Conservation (phyloP, 2,113 vertebrate species). For the Macaca nemestrina region DNA sequence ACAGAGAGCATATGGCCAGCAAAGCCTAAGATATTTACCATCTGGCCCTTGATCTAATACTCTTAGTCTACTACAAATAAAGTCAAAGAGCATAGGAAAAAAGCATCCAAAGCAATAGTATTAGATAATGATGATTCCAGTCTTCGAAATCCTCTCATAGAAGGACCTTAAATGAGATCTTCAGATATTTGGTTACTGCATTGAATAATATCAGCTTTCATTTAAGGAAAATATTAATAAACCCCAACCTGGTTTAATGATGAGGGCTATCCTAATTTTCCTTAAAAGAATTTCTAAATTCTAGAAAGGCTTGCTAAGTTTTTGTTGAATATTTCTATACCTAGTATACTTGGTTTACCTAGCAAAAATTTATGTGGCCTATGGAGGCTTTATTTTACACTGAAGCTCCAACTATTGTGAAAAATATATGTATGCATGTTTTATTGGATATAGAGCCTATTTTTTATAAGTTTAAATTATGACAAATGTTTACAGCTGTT, state of each 20-base stretch:
- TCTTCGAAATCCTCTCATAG: background rate
- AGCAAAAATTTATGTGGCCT: background rate
- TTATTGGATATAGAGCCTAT: background rate
- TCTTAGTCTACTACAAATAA: background rate
- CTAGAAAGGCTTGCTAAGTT: background rate
- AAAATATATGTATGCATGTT: background rate
- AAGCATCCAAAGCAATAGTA: background rate
- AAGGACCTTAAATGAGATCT: background rate
- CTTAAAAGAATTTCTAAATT: background rate
- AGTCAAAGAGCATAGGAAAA: background rate
- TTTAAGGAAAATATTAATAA: background rate
- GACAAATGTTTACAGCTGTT: background rate
- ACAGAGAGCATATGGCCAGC: background rate
- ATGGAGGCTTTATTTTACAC: background rate
- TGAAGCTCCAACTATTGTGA: background rate
- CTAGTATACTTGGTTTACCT: background rate
- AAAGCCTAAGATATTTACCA: background rate
- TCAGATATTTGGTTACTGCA: background rate
- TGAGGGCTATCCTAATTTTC: background rate
- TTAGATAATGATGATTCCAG: background rate
- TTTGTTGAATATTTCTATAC: background rate
- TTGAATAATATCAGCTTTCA: background rate
- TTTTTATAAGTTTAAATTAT: constrained; percentile 3
- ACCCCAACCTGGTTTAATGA: background rate
- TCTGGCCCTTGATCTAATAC: background rate